Conservation (phyloP, 2,888 invertebrate species). For the Endotricha flammealis region DNA sequence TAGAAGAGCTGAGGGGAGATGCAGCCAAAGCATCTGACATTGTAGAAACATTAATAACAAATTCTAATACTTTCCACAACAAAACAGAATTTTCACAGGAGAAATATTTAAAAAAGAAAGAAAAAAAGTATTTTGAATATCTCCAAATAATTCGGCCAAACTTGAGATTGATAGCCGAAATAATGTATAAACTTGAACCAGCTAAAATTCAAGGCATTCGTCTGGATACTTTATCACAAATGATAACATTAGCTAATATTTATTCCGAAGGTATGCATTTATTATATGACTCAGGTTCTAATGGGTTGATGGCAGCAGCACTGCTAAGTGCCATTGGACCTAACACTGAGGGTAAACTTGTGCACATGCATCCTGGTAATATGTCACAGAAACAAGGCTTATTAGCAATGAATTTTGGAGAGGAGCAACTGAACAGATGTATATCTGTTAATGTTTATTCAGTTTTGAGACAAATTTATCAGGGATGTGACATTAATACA, state of each 20-base stretch:
- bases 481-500: slow-evolving; percentile 67
- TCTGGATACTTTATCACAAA: slow-evolving; percentile 92
- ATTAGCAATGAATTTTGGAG: slow-evolving; percentile 87
- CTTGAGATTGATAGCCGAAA: slow-evolving; percentile 88
- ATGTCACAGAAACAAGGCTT: slow-evolving; percentile 88
- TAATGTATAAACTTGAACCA: slow-evolving; percentile 89
- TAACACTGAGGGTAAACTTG: slow-evolving; percentile 79
- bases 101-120: slow-evolving; percentile 97
- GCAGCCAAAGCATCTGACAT: slow-evolving; percentile 89
- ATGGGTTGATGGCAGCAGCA: slow-evolving; percentile 90
- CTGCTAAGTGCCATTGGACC: slow-evolving; percentile 87
- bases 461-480: slow-evolving; percentile 82
- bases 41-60: slow-evolving; percentile 90
- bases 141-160: slow-evolving; percentile 89
- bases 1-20: slow-evolving; percentile 86
- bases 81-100: slow-evolving; percentile 96
- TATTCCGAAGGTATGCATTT: slow-evolving; percentile 87
- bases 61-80: slow-evolving; percentile 92
- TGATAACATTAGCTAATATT: slow-evolving; percentile 89
- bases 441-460: slow-evolving; percentile 87
- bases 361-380: slow-evolving; percentile 90
- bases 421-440: slow-evolving; percentile 83
- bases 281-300: slow-evolving; percentile 92
- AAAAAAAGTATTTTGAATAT: slow-evolving; percentile 93
- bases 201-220: slow-evolving; percentile 87